Evolutionary conservation across 2,113 vertebrate species (phyloP), one percentile per base, ranked within the genome.

Genomic region (Pleuronectes platessa): DNA sequence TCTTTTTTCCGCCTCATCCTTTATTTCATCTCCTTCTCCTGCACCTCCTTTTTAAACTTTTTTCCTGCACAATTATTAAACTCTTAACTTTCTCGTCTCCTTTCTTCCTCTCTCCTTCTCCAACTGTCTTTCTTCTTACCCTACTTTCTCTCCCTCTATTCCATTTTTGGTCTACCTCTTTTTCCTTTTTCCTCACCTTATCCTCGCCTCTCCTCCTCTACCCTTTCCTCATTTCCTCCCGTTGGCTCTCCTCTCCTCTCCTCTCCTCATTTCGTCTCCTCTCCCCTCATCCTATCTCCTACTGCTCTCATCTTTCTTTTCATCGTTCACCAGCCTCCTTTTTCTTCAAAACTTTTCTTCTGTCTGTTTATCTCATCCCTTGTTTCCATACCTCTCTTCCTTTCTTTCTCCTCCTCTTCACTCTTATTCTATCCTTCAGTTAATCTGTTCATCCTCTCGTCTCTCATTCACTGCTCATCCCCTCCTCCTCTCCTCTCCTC

Each of bases 201-300:
- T 31, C 27, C 27, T 31, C 27, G 1, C 51, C 5, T 7, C 55
- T 69, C 63, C 58, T 71, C 68, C 58, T 67, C 26, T 56, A 9
- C 1, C 21, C 31, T 21, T 4, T 64, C 18, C 24, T 47, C 31
- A 27, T 27, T 27, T 27, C 26, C 26, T 27, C 26, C 26, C 3
- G 26, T 27, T 4, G 15, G 26, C 31, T 67, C 61, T 71, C 67
- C n/a, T n/a, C n/a, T n/a, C n/a, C 56, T 66, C 35, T 56, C 21
- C 24, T 21, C 7, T 4, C 18, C 24, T 45, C 31, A 31, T 31
- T 31, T 7, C 12, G 21, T 42, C 31, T 9, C 9, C 9, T 54
- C 51, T n/a, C 47, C 47, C 47, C 26, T 60, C 56, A 2, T 64
- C 3, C 18, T 20, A 18, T 49, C 47, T 2, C 4, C 14, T 35